Evolutionary conservation across 2,113 vertebrate genomes (phyloP), one percentile per base, ranked within the genome.

Genomic region (Casuarius casuarius): DNA sequence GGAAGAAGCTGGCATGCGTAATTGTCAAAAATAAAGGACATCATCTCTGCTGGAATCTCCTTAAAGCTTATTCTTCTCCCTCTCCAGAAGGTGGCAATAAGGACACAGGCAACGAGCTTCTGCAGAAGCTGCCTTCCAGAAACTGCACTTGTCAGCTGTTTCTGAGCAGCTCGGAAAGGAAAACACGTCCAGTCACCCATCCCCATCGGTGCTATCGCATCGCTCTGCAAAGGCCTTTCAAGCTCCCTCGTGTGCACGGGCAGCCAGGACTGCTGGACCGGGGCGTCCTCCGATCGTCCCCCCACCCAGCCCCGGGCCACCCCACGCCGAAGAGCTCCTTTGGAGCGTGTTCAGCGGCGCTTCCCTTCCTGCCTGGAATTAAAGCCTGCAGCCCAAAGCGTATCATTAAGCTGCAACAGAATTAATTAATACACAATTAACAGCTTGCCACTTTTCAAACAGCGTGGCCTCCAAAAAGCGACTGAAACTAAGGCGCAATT

Each of bases 31-130:
- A 73, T 8, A 31, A 81, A 71, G 40, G 38, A 28, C 0, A 2
- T 7, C 31, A 28, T 44, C 17, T 10, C 62, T 80, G 89, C 1
- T 63, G 67, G 70, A 78, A 48, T 7, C 33, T 48, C 20, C n/a
- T 70, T 11, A 8, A 15, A 68, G 80, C 9, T 13, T 72, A 54
- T 33, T 79, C 46, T 72, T 5, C 46, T 46, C 12, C 19, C 25
- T 79, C 54, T 84, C 97, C 99, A 98, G 92, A 92, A 98, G 98
- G 97, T 98, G 98, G 98, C 98, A 99, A 97, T 90, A 89, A 80
- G 88, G 94, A 87, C 83, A 84, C 75, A 44, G 1, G 10, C 29
- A 74, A 84, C 20, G 33, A 66, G 31, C 54, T n/a, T 12, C 46
- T 49, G 28, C 63, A 67, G 44, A 26, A 22, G 28, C 48, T 11